phyloP scores from a whole-genome alignment of 2,888 invertebrate species.

The Trichogramma dendrolimi region DNA sequence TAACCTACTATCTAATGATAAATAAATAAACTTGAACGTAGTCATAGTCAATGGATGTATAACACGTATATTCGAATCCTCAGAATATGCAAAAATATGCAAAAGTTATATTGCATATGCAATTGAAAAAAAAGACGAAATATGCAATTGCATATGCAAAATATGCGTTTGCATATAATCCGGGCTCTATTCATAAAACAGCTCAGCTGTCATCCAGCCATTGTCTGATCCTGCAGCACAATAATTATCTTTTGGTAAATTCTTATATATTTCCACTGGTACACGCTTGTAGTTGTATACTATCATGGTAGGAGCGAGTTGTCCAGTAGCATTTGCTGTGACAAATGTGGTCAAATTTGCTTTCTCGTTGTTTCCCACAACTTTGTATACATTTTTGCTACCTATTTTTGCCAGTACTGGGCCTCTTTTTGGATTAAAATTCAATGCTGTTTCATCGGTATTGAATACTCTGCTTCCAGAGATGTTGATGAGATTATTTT shows the following conservation, averaged over 20 bases:
- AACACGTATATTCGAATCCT: too few relatives aligned
- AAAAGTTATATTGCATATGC: too few relatives aligned
- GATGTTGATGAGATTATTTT: background rate
- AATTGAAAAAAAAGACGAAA: too few relatives aligned
- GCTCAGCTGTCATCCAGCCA: background rate
- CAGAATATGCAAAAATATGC: too few relatives aligned
- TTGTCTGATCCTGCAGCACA: background rate
- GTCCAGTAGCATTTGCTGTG: constrained; percentile 5
- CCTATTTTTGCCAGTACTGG: background rate
- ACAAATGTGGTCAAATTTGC: background rate
- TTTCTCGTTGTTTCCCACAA: constrained; percentile 1
- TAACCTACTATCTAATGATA: too few relatives aligned
- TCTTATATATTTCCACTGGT: background rate
- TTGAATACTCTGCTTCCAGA: background rate
- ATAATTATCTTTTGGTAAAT: background rate
- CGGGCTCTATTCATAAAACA: too few relatives aligned
- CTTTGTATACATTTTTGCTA: background rate
- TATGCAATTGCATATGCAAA: too few relatives aligned
- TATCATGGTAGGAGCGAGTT: constrained; percentile 6
- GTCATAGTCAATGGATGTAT: too few relatives aligned
- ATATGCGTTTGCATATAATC: too few relatives aligned
- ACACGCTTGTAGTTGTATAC: background rate
- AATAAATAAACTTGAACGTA: too few relatives aligned
- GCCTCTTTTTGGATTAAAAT: background rate
- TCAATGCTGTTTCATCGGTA: background rate